Conservation (phyloP, 92 coral and sea anemone species). For the Epizoanthus stellaris region DNA sequence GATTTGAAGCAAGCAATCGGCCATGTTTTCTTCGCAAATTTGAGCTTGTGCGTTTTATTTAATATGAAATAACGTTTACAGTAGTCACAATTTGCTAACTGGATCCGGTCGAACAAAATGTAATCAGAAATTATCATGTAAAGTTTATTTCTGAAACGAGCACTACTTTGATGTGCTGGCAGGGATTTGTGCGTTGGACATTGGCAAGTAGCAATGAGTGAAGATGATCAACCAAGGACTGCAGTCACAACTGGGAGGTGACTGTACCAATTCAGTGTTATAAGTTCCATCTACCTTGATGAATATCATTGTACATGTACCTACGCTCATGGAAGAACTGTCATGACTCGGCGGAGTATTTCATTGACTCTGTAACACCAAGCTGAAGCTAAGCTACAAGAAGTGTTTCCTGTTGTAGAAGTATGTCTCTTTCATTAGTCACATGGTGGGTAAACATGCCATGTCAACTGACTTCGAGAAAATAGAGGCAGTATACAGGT, state of each 20-base stretch:
- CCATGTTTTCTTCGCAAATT: no score
- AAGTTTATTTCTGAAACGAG: no score
- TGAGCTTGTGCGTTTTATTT: no score
- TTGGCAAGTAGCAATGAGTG: constrained; percentile 49
- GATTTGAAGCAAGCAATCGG: no score
- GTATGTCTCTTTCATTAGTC: constrained; percentile 20
- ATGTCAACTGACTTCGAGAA: background rate
- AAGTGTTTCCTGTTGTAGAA: constrained; percentile 22
- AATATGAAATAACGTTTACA: no score
- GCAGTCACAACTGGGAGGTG: constrained; percentile 18
- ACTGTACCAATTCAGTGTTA: background rate
- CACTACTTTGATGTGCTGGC: no score
- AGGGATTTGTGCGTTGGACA: constrained; percentile 42
- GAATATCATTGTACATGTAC: background rate
- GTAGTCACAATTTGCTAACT: no score
- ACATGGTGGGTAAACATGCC: constrained; percentile 8
- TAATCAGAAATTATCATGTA: no score
- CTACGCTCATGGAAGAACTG: constrained; percentile 1
- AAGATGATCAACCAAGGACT: constrained; percentile 12
- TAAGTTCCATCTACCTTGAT: no score
- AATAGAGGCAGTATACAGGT: background rate
- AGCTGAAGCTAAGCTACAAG: constrained; percentile 31
- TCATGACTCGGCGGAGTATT: constrained; percentile 9
- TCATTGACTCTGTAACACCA: constrained; percentile 5
- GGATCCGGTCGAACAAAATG: no score